Conservation (phyloP, 1,140 invertebrate species). For the Bilobella aurantiaca region DNA sequence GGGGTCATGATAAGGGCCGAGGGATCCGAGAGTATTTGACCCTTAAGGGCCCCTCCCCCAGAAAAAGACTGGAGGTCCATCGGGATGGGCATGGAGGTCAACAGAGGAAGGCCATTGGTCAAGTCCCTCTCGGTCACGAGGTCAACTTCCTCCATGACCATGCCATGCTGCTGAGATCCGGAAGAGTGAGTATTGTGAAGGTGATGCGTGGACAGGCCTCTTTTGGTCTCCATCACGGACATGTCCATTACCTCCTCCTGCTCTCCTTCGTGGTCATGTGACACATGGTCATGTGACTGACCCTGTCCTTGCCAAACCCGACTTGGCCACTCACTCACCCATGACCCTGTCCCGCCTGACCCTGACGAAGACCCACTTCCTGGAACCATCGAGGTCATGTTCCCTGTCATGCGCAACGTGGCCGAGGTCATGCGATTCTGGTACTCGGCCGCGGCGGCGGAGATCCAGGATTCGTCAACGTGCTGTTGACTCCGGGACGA, state of each 20-base stretch:
- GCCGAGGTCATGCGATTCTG: slow-evolving; percentile 14
- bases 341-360: neutral
- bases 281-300: neutral
- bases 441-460: slow-evolving; percentile 19
- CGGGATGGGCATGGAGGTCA: slow-evolving; percentile 24
- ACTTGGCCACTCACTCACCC: slow-evolving; percentile 19
- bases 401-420: neutral
- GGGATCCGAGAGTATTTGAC: neutral
- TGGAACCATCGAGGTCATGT: neutral
- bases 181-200: neutral
- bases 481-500: neutral
- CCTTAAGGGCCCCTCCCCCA: neutral
- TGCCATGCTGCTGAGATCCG: neutral
- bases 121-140: slow-evolving; percentile 23
- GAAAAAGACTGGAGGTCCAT: slow-evolving; percentile 29
- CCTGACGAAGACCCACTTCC: neutral
- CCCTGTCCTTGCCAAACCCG: slow-evolving; percentile 4
- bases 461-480: slow-evolving; percentile 30
- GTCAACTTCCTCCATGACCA: slow-evolving; percentile 25
- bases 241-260: slow-evolving; percentile 32
- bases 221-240: slow-evolving; percentile 27
- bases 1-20: neutral
- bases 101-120: slow-evolving; percentile 15
- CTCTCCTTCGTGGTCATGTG: slow-evolving; percentile 16
- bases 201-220: neutral